Conservation (phyloP, 2,888 invertebrate genomes). For the Eristalinus sepulchralis region DNA sequence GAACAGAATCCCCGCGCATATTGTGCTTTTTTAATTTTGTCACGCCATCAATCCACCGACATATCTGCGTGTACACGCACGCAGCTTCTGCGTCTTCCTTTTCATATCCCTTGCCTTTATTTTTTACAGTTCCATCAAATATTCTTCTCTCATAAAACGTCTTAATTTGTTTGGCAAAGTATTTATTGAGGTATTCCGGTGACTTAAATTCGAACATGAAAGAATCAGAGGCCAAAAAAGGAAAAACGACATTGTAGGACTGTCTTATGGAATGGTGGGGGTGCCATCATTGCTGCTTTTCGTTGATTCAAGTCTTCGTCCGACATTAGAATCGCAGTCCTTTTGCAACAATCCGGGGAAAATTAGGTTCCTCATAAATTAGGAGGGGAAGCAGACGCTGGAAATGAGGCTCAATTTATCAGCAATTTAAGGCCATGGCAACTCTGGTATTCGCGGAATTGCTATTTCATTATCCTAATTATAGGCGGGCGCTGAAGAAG, state of each 20-base stretch:
- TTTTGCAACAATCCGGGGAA: background rate
- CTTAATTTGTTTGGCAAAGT: slow-evolving; percentile 9
- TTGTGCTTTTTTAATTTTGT: background rate
- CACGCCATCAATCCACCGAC: background rate
- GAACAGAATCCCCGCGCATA: background rate
- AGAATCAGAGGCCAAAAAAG: background rate
- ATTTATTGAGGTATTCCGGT: slow-evolving; percentile 4
- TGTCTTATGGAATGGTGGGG: background rate
- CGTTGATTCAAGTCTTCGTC: background rate
- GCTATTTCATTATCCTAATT: slow-evolving; percentile 10
- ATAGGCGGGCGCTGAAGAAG: background rate
- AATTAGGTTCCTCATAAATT: background rate
- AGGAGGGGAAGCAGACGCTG: background rate
- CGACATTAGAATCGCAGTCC: background rate
- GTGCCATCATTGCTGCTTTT: background rate
- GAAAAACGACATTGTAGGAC: background rate
- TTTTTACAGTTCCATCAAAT: background rate
- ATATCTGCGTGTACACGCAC: background rate
- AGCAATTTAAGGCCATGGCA: background rate
- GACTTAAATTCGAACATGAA: background rate
- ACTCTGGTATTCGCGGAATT: background rate
- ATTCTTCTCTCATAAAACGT: background rate
- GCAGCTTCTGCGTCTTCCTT: background rate
- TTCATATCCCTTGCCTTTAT: background rate
- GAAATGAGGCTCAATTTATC: slow-evolving; percentile 2